A percentile compares a stretch with the other conserved stretches of the same genome.
phyloP scores from a whole-genome alignment of 2,888 invertebrate genomes.

The Ischnura elegans region DNA sequence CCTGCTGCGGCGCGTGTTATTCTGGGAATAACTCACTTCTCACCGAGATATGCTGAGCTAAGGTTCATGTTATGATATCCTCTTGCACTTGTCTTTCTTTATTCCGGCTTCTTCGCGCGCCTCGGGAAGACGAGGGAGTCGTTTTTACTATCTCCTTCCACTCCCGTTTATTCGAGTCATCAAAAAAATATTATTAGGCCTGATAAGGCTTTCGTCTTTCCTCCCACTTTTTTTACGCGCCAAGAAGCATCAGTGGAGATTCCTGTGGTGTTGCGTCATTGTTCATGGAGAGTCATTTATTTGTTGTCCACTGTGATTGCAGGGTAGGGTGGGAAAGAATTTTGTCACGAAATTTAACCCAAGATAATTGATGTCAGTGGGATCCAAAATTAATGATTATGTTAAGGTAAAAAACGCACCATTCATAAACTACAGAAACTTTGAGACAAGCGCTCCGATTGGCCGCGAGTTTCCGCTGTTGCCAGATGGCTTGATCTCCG shows the following conservation, averaged over 20 bases:
- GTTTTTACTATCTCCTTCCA: background rate
- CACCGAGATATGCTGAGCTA: background rate
- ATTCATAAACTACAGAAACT: too few species aligned
- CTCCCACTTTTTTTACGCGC: background rate
- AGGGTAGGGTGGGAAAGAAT: too few species aligned
- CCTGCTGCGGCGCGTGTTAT: background rate
- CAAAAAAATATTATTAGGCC: background rate
- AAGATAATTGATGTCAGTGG: too few species aligned
- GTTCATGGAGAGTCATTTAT: too few species aligned
- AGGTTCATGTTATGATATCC: background rate
- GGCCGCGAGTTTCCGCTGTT: too few species aligned
- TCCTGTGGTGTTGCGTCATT: too few species aligned
- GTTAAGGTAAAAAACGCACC: too few species aligned
- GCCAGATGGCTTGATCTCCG: too few species aligned
- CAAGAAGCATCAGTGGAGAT: background rate
- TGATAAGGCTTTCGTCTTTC: background rate
- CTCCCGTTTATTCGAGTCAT: background rate
- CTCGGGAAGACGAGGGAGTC: background rate
- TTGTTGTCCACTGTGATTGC: too few species aligned
- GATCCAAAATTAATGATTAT: too few species aligned
- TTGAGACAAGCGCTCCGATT: too few species aligned
- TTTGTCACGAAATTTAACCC: too few species aligned
- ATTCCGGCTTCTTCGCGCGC: background rate
- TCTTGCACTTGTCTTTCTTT: background rate
- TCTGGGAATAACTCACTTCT: background rate